Evolutionary conservation across 2,888 invertebrate genomes (phyloP).

Genomic region (Cenopis cana): DNA sequence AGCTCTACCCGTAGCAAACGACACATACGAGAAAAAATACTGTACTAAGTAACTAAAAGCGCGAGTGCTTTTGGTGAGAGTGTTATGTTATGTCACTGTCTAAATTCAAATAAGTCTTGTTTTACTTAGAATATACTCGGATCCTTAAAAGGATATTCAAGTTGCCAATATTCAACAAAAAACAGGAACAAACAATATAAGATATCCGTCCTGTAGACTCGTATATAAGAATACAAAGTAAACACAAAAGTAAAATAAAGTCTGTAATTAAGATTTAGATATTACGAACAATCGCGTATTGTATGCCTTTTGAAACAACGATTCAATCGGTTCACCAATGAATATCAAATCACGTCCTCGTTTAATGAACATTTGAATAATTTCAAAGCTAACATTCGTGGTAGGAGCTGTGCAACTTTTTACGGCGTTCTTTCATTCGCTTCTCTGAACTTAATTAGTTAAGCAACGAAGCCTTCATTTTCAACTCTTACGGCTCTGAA

Average conservation of each 20-base stretch:
- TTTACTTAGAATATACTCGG: neutral
- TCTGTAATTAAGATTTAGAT: neutral
- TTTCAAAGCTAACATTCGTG: slow-evolving; percentile 13
- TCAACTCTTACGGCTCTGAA: slow-evolving; percentile 34
- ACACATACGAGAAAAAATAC: neutral
- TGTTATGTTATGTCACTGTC: neutral
- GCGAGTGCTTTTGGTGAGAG: neutral
- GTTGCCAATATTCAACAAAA: no score
- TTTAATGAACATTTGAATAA: slow-evolving; percentile 23
- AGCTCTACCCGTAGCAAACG: no score
- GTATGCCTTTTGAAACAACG: neutral
- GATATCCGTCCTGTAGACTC: neutral
- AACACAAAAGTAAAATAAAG: neutral
- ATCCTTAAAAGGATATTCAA: no score
- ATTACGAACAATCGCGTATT: neutral
- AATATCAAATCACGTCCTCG: slow-evolving; percentile 13
- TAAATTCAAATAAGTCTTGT: neutral
- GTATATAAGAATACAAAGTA: neutral
- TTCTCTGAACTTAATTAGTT: slow-evolving; percentile 34
- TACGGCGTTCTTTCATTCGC: slow-evolving; percentile 1
- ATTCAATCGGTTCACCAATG: neutral
- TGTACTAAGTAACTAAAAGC: neutral
- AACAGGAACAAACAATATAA: neutral
- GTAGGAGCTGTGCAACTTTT: slow-evolving; percentile 16
- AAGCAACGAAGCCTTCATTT: slow-evolving; percentile 39